A percentile compares a stretch with the other conserved stretches of the same genome.
Evolutionary conservation across 2,888 invertebrate genomes (phyloP).

Genomic region (Andrena bicolor): DNA sequence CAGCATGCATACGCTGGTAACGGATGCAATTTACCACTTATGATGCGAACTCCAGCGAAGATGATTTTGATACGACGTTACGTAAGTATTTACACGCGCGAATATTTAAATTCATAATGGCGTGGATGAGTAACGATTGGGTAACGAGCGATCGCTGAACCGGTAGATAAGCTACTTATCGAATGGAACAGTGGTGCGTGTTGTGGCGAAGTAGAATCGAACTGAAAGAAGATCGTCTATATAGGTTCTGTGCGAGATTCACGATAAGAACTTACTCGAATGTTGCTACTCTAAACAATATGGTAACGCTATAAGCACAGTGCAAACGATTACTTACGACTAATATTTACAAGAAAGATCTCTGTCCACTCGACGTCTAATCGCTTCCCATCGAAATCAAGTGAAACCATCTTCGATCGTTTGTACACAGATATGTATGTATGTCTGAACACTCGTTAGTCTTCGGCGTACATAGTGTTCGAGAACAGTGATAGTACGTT

Average conservation of each 20-base stretch:
- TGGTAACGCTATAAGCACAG: constrained; percentile 8
- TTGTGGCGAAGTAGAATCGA: constrained; percentile 33
- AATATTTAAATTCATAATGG: constrained; percentile 22
- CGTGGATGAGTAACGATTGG: constrained; percentile 43
- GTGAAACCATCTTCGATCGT: constrained; percentile 2
- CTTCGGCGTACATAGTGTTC: constrained; percentile 16
- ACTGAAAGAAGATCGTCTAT: constrained; percentile 12
- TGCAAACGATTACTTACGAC: constrained; percentile 44
- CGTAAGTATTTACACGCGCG: constrained; percentile 41
- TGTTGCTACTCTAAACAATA: constrained; percentile 32
- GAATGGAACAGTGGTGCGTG: constrained; percentile 30
- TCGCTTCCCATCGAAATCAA: too few relatives aligned
- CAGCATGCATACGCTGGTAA: constrained; percentile 38
- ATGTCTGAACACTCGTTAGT: neutral
- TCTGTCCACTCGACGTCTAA: neutral
- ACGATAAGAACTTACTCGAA: constrained; percentile 14
- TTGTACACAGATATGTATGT: neutral
- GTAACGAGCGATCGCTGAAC: constrained; percentile 58
- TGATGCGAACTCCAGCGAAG: constrained; percentile 51
- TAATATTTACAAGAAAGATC: constrained; percentile 63
- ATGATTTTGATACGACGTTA: constrained; percentile 46
- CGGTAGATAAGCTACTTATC: constrained; percentile 50
- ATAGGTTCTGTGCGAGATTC: neutral
- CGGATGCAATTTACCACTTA: constrained; percentile 63
- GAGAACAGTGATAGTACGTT: neutral